Evolutionary conservation across 2,113 vertebrate species (phyloP).

Genomic region (Percina caprodes): DNA sequence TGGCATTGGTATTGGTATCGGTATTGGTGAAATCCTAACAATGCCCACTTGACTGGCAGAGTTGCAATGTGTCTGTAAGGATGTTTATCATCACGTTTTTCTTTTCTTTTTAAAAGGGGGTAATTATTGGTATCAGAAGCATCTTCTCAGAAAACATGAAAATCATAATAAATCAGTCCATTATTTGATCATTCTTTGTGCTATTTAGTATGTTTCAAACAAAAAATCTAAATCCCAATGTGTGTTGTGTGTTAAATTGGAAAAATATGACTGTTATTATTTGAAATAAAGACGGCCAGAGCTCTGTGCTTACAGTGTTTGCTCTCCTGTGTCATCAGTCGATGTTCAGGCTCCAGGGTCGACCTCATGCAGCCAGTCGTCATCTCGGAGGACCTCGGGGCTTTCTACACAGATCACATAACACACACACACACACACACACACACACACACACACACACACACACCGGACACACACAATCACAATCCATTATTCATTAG

Average conservation of each 20-base stretch:
- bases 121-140: too few species aligned
- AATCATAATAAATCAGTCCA: too few species aligned
- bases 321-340: slow-evolving; percentile 83
- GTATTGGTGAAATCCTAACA: too few species aligned
- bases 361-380: slow-evolving; percentile 87
- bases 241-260: not conserved
- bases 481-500: slow-evolving; percentile 42
- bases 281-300: too few species aligned
- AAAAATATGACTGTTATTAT: not conserved
- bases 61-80: too few species aligned
- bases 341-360: slow-evolving; percentile 86
- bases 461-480: slow-evolving; percentile 35
- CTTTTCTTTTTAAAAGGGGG: too few species aligned
- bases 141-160: too few species aligned
- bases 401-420: slow-evolving; percentile 65
- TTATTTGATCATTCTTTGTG: not conserved
- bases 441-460: slow-evolving; percentile 44
- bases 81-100: too few species aligned
- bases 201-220: not conserved
- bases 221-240: too few species aligned
- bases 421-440: slow-evolving; percentile 56
- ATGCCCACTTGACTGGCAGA: too few species aligned
- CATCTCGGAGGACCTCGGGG: slow-evolving; percentile 70
- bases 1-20: too few species aligned
- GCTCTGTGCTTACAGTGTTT: slow-evolving; percentile 71